phyloP scores from a whole-genome alignment of 2,797 vertebrate species.

The Rhabdophis nuchalis region DNA sequence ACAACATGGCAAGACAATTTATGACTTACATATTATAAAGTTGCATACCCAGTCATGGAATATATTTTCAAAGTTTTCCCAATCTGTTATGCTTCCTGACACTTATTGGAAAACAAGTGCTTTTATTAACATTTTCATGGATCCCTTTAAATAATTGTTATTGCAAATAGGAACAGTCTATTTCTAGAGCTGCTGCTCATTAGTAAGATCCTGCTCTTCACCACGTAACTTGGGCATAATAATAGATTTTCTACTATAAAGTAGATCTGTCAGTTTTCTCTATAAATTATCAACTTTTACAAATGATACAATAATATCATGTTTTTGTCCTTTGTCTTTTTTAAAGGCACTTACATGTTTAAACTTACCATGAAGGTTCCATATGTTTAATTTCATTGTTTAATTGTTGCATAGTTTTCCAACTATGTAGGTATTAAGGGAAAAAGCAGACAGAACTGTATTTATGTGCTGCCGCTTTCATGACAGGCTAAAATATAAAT shows the following conservation, averaged over 20 bases:
- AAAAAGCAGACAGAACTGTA: constrained; percentile 57
- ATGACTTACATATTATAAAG: neutral
- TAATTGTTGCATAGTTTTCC: constrained; percentile 76
- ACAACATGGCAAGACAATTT: neutral
- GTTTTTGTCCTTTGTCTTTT: constrained; percentile 55
- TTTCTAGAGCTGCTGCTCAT: neutral
- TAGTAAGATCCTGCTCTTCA: neutral
- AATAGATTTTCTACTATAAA: neutral
- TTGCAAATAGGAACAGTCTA: neutral
- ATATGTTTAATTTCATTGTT: constrained; percentile 79
- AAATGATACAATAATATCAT: constrained; percentile 54
- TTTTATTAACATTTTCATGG: neutral
- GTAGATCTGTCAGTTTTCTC: neutral
- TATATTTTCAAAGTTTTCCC: neutral
- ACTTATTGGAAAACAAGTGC: neutral
- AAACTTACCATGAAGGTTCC: constrained; percentile 72
- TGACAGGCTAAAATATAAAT: constrained; percentile 39
- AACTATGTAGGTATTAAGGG: constrained; percentile 72
- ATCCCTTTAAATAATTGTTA: neutral
- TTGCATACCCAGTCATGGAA: neutral
- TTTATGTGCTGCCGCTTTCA: constrained; percentile 66
- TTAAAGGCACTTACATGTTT: constrained; percentile 76
- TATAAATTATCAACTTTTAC: constrained; percentile 44
- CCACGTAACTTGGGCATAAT: neutral
- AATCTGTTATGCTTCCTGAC: neutral